Percentiles rank a stretch among this genome's conserved stretches.
Conservation (phyloP, 2,113 vertebrate genomes). For the Platichthys flesus region DNA sequence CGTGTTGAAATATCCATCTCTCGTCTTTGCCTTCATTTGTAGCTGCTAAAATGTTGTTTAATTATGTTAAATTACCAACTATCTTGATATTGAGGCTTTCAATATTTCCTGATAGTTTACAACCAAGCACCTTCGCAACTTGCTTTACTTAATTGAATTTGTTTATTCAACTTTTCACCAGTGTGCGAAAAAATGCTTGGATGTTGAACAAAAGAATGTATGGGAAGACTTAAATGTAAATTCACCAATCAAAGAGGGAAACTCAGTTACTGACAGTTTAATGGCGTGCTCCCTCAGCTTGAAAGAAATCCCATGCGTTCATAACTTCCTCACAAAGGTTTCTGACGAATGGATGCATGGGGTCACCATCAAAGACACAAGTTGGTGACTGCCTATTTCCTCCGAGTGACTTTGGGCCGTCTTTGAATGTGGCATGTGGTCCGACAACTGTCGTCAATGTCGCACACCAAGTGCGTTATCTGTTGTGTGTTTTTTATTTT, state of each 20-base stretch:
- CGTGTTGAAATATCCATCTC: not conserved
- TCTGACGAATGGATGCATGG: constrained; percentile 7
- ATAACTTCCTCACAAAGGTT: not conserved
- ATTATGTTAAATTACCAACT: too few relatives aligned
- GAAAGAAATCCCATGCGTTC: not conserved
- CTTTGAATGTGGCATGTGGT: constrained; percentile 58
- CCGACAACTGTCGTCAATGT: constrained; percentile 30
- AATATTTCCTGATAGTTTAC: not conserved
- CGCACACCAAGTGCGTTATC: constrained; percentile 17
- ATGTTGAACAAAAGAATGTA: not conserved
- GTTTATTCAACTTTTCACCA: not conserved
- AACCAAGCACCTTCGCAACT: not conserved
- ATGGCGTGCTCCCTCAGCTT: not conserved
- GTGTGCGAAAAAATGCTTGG: not conserved
- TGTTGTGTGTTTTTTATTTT: not conserved
- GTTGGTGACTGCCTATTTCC: not conserved
- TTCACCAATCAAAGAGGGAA: not conserved
- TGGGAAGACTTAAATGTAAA: not conserved
- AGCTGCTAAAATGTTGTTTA: too few relatives aligned
- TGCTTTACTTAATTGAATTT: not conserved
- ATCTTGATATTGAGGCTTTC: too few relatives aligned
- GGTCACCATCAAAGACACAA: constrained; percentile 39
- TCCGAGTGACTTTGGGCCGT: constrained; percentile 24
- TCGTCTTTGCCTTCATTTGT: not conserved
- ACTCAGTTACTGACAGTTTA: constrained; percentile 1